Percentiles rank a stretch among this genome's conserved stretches.
Evolutionary conservation across 2,888 invertebrate species (phyloP).

Genomic region (Synergus gifuensis): DNA sequence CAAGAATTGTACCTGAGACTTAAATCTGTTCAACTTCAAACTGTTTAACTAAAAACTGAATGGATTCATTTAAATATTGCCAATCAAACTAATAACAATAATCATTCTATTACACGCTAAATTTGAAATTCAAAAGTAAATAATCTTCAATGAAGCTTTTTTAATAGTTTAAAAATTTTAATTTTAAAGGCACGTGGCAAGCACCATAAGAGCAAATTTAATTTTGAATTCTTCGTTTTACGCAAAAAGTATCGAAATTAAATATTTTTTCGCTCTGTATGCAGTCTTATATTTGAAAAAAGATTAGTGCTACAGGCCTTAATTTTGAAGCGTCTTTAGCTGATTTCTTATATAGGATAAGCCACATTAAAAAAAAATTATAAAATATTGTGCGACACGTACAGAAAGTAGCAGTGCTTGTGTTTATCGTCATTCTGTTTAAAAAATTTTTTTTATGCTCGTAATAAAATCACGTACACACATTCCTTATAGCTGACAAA

Average conservation of each 20-base stretch:
- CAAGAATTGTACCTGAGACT: neutral
- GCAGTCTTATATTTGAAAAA: too few relatives aligned
- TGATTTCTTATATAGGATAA: too few relatives aligned
- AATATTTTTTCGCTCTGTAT: too few relatives aligned
- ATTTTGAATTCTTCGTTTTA: too few relatives aligned
- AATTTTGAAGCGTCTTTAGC: too few relatives aligned
- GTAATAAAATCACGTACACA: neutral
- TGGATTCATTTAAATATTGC: neutral
- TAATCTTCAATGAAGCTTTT: neutral
- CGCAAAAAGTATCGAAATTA: too few relatives aligned
- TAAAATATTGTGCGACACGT: conserved; percentile 57
- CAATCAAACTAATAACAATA: neutral
- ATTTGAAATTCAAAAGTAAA: neutral
- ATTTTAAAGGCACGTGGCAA: too few relatives aligned
- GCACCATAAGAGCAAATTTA: too few relatives aligned
- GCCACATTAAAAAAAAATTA: too few relatives aligned
- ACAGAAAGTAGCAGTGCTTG: conserved; percentile 63
- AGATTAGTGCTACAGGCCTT: too few relatives aligned
- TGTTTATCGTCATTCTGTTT: conserved; percentile 22
- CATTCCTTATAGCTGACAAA: conserved; percentile 32
- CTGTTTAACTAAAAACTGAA: neutral
- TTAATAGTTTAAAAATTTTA: too few relatives aligned
- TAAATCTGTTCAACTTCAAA: neutral
- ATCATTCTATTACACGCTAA: neutral
- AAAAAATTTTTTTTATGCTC: conserved; percentile 34